Conservation (phyloP, 1,140 invertebrate genomes). For the Drosophila elegans region DNA sequence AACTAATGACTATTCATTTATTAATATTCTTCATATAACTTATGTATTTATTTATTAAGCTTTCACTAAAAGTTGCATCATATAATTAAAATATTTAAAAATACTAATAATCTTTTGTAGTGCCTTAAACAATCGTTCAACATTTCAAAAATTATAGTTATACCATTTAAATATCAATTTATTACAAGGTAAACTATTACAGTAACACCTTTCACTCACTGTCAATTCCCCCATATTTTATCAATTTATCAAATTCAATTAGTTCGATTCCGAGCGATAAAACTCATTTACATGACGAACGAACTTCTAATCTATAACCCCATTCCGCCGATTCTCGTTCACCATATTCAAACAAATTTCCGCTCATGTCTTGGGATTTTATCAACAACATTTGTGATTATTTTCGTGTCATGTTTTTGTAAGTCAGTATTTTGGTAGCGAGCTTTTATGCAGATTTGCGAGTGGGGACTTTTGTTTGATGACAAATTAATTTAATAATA, state of each 20-base stretch:
- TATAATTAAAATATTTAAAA: no score
- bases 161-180: neutral
- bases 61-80: no score
- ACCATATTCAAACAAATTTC: constrained; percentile 38
- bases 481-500: constrained; percentile 82
- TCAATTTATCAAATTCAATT: constrained; percentile 74
- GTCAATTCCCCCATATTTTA: constrained; percentile 15
- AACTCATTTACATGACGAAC: constrained; percentile 72
- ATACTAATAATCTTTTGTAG: no score
- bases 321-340: neutral
- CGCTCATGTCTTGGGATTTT: constrained; percentile 48
- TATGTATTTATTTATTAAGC: no score
- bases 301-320: constrained; percentile 41
- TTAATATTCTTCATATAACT: no score
- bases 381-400: constrained; percentile 78
- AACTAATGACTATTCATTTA: no score
- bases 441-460: constrained; percentile 76
- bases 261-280: constrained; percentile 57
- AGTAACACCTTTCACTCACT: neutral
- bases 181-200: constrained; percentile 12
- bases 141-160: neutral
- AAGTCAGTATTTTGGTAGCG: constrained; percentile 22
- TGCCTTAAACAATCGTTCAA: no score
- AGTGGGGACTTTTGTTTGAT: constrained; percentile 68
- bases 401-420: constrained; percentile 71